A percentile compares a stretch with the other conserved stretches of the same genome.
Evolutionary conservation across 2,113 vertebrate genomes (phyloP).

Genomic region (Corvus hawaiiensis): DNA sequence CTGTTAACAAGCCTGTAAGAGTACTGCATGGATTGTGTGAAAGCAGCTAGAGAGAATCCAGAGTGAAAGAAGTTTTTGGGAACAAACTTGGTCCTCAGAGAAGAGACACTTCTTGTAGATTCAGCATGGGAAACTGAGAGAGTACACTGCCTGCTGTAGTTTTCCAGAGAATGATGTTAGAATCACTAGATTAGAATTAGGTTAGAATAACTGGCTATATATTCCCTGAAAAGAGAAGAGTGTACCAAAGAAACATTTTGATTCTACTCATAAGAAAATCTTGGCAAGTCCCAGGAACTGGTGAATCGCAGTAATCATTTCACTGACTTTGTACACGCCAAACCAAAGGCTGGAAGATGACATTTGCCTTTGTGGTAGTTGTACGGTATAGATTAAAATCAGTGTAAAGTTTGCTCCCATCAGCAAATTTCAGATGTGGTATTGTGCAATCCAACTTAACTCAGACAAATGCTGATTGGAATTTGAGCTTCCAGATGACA

Average conservation of each 20-base stretch:
- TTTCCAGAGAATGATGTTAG: background rate
- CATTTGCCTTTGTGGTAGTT: background rate
- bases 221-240: background rate
- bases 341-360: background rate
- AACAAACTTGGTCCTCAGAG: background rate
- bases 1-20: background rate
- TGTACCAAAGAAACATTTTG: background rate
- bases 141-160: background rate
- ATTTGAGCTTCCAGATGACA: background rate
- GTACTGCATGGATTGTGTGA: background rate
- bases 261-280: background rate
- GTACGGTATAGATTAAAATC: background rate
- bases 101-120: background rate
- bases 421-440: background rate
- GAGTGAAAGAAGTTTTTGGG: background rate
- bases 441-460: background rate
- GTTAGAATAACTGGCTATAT: background rate
- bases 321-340: fast-evolving
- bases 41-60: background rate
- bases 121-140: background rate
- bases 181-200: background rate
- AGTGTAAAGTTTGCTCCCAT: background rate
- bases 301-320: background rate
- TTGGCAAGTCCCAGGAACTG: background rate
- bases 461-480: background rate